Conservation (phyloP, 2,113 vertebrate genomes). For the Pseudonaja textilis region DNA sequence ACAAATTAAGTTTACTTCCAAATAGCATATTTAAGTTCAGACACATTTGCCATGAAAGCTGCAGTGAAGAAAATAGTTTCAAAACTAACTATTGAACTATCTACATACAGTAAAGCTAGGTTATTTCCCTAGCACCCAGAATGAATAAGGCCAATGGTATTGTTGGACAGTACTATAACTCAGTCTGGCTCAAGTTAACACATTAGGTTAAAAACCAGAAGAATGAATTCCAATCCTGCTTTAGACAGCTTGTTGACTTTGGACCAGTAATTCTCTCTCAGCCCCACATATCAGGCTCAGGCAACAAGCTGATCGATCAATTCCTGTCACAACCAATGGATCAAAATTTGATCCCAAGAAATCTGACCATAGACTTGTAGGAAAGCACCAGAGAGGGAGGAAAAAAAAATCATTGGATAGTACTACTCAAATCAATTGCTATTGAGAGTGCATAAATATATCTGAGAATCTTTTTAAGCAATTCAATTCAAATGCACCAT, state of each 20-base stretch:
- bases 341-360: not conserved
- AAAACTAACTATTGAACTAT: conserved; percentile 61
- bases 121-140: not conserved
- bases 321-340: not conserved
- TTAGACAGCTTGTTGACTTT: not conserved
- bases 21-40: not conserved
- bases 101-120: conserved; percentile 34
- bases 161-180: not conserved
- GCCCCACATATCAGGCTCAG: not conserved
- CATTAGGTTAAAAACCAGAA: not conserved
- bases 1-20: not conserved
- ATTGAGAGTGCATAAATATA: not conserved
- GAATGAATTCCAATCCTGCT: not conserved
- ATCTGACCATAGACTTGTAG: not conserved
- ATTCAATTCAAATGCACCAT: not conserved
- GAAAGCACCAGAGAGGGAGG: not conserved
- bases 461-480: not conserved
- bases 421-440: not conserved
- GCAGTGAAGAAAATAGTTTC: conserved; percentile 60
- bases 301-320: not conserved
- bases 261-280: not conserved
- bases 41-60: conserved; percentile 57
- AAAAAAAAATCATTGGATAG: not conserved
- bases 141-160: not conserved
- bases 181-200: not conserved